phyloP scores from a whole-genome alignment of 2,888 invertebrate species.

The Himalopsyche tibetana region DNA sequence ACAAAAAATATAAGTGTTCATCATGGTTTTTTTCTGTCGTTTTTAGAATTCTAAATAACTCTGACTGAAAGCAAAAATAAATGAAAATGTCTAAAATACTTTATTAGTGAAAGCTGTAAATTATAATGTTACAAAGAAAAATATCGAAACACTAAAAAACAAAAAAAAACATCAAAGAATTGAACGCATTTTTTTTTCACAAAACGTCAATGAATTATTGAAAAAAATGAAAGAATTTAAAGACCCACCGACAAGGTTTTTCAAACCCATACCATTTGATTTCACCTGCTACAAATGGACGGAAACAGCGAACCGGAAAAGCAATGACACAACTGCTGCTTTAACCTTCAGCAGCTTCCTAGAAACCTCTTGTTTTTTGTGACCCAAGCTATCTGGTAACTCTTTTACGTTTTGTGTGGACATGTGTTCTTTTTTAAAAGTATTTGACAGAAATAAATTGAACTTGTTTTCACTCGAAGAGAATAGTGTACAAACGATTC shows the following conservation, averaged over 20 bases:
- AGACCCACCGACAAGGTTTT: neutral
- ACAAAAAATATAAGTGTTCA: too few relatives aligned
- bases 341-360: neutral
- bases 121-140: too few relatives aligned
- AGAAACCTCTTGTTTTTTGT: neutral
- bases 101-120: too few relatives aligned
- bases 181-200: neutral
- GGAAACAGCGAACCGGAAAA: neutral
- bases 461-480: neutral
- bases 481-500: too few relatives aligned
- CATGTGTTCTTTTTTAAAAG: neutral
- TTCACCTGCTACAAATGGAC: neutral
- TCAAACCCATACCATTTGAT: neutral
- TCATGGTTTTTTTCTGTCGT: too few relatives aligned
- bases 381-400: neutral
- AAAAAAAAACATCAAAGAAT: too few relatives aligned
- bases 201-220: neutral
- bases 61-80: too few relatives aligned
- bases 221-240: neutral
- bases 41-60: too few relatives aligned
- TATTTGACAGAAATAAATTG: constrained; percentile 7
- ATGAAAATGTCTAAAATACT: too few relatives aligned
- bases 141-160: too few relatives aligned
- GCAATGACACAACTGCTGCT: neutral
- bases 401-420: neutral